Evolutionary conservation across 1,140 invertebrate species (phyloP), one percentile per base, ranked within the genome.

Genomic region (Danaus melanippus): DNA sequence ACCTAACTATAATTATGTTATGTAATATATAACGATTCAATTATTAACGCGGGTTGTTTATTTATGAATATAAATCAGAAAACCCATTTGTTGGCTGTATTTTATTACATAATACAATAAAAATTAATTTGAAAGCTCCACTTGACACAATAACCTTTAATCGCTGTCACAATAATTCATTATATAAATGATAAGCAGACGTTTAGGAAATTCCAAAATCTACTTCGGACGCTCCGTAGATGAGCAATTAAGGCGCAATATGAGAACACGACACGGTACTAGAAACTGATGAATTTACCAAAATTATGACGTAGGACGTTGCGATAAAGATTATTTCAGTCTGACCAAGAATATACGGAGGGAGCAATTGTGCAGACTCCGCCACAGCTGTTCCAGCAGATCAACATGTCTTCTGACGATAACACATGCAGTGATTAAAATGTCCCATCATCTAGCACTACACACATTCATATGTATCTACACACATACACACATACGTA

Each of bases 211-310:
- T 15, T 9, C 11, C 44, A 45, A 42, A 15, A 54, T 12, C 32
- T 48, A 40, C 39, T 47, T 45, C 45, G 45, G 45, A 12, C 45
- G 53, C 39, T 12, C 17, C 53, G 47, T 47, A 32, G 21, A 32
- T 32, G 21, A 54, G 53, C 52, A 46, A 53, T 53, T 53, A 53
- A 39, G 52, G 41, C 46, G 46, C 46, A 54, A 54, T 48, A 46
- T 54, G 53, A 12, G 53, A 54, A 54, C 46, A 54, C 11, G 39
- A 7, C 53, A 9, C 43, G 32, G 39, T n/a, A 43, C 12, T 41
- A 47, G 21, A 41, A 50, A 41, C 40, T 11, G 42, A 41, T 40
- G 9, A 21, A 42, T 10, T 12, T 48, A 15, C 46, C 46, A 48
- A 42, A 9, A 42, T 47, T 54, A 9, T 48, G 12, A 47, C 53